These are phyloP conservation scores for Sturmia bella DNA, from an alignment of 2,888 invertebrate species.

Conservation along the genomic window DNA sequence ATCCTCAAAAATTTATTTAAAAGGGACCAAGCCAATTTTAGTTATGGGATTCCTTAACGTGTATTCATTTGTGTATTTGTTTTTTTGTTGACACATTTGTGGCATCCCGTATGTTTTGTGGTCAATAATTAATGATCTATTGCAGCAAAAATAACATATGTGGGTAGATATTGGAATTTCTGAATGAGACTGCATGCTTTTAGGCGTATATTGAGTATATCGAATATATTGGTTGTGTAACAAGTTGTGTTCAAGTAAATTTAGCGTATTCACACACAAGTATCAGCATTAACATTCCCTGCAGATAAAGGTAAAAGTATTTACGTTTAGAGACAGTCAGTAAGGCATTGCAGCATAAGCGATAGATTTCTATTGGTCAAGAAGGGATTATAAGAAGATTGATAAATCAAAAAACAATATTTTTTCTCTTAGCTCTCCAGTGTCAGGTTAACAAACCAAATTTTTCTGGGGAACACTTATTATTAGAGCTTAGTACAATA, in stretches of 20 bases:
- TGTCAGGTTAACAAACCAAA: too few species aligned
- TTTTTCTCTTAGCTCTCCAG: too few species aligned
- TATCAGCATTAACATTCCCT: neutral
- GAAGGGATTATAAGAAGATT: too few species aligned
- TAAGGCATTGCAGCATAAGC: too few species aligned
- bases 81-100: slow-evolving; percentile 52
- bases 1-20: neutral
- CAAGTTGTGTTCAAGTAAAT: slow-evolving; percentile 70
- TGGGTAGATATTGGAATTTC: slow-evolving; percentile 68
- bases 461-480: too few species aligned
- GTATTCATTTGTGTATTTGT: neutral
- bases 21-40: slow-evolving; percentile 12
- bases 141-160: slow-evolving; percentile 71
- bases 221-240: slow-evolving; percentile 66
- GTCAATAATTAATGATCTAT: slow-evolving; percentile 72
- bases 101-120: slow-evolving; percentile 66
- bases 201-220: too few species aligned
- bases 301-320: too few species aligned
- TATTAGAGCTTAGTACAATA: too few species aligned
- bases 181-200: slow-evolving; percentile 58
- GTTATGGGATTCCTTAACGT: slow-evolving; percentile 11
- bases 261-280: slow-evolving; percentile 16
- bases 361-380: too few species aligned
- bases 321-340: too few species aligned
- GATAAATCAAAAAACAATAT: too few species aligned